A percentile compares a stretch with the other conserved stretches of the same genome.
Conservation (phyloP, 2,113 vertebrate genomes). For the Ptilonorhynchus violaceus region DNA sequence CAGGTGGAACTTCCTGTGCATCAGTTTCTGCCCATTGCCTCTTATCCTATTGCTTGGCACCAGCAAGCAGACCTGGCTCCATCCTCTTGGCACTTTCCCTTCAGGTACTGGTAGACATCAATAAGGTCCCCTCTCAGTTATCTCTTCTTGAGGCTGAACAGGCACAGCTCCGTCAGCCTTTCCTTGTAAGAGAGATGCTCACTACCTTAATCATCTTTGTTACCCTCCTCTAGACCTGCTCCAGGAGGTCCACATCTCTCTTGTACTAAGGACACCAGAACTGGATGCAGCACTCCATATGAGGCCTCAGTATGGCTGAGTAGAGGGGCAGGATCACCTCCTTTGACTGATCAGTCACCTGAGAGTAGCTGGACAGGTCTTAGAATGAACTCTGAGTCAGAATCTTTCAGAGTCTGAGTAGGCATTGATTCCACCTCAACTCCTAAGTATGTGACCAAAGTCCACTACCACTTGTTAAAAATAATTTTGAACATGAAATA, state of each 20-base stretch:
- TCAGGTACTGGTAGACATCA: background rate
- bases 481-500: background rate
- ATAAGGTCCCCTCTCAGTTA: too few species aligned
- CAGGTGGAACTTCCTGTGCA: background rate
- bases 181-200: accelerated
- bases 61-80: background rate
- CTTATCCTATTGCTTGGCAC: background rate
- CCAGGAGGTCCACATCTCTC: background rate
- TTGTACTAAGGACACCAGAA: background rate
- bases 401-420: background rate
- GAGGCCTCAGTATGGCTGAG: background rate
- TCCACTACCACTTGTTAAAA: background rate
- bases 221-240: background rate
- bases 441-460: background rate
- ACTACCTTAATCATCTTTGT: accelerated
- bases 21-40: background rate
- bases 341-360: background rate
- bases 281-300: background rate
- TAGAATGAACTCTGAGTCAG: background rate
- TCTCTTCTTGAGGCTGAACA: background rate
- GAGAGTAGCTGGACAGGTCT: background rate
- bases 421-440: accelerated
- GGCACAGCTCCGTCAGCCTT: background rate
- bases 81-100: background rate
- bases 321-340: background rate